phyloP scores from a whole-genome alignment of 2,888 invertebrate species.

The Trimorus sp. region DNA sequence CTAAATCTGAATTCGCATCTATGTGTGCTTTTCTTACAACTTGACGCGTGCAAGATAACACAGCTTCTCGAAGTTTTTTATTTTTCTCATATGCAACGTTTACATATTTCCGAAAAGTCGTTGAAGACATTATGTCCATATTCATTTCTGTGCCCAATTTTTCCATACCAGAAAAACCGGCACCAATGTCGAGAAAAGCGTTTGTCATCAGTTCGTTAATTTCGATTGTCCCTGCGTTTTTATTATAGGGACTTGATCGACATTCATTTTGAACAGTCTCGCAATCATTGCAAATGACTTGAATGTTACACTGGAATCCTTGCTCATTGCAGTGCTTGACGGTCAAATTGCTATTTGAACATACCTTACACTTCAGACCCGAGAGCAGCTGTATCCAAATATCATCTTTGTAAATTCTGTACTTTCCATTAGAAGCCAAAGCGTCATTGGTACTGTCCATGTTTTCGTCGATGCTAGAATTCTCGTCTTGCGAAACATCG shows the following conservation, averaged over 20 bases:
- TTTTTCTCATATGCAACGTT: conserved; percentile 2
- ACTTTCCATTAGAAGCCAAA: no score
- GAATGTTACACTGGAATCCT: conserved; percentile 22
- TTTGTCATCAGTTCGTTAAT: conserved; percentile 26
- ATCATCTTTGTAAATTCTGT: conserved; percentile 17
- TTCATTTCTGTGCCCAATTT: conserved; percentile 19
- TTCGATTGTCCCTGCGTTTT: no score
- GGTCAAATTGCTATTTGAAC: conserved; percentile 7
- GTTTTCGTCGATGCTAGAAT: no score
- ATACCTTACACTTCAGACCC: conserved; percentile 10
- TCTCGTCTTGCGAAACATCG: no score
- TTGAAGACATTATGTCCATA: conserved; percentile 10
- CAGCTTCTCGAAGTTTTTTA: conserved; percentile 2
- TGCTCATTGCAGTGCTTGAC: conserved; percentile 21
- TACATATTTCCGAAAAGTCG: conserved; percentile 3
- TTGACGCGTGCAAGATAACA: no score
- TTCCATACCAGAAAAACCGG: conserved; percentile 14
- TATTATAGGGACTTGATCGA: no score
- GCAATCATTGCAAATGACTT: conserved; percentile 4
- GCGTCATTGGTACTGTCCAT: no score
- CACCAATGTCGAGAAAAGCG: conserved; percentile 18
- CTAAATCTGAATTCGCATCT: conserved; percentile 3
- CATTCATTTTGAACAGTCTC: no score
- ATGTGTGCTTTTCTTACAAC: neutral
- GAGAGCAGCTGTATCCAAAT: conserved; percentile 11